Conservation (phyloP, 1,140 invertebrate genomes). For the Acromyrmex charruanus region DNA sequence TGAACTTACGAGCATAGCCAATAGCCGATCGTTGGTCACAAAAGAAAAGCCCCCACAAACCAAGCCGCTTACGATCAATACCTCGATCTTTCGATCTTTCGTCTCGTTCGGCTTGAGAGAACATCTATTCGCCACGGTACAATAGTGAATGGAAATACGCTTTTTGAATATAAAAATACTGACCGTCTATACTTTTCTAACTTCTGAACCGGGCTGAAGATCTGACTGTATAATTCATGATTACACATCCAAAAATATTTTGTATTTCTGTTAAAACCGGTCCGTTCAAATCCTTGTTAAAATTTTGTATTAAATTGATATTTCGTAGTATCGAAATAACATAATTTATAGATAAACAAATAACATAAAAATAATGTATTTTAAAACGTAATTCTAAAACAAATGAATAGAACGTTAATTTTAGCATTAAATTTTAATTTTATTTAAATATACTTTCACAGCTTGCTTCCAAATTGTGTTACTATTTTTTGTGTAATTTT, state of each 20-base stretch:
- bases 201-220: background rate
- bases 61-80: slow-evolving; percentile 85
- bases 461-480: too few relatives aligned
- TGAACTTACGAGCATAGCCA: slow-evolving; percentile 76
- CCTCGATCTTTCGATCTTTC: slow-evolving; percentile 77
- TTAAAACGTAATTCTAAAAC: too few relatives aligned
- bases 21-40: slow-evolving; percentile 62
- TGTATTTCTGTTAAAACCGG: too few relatives aligned
- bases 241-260: background rate
- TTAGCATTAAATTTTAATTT: too few relatives aligned
- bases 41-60: slow-evolving; percentile 64
- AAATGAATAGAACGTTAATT: too few relatives aligned
- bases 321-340: too few relatives aligned
- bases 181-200: slow-evolving; percentile 64
- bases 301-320: too few relatives aligned
- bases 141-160: slow-evolving; percentile 79
- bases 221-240: slow-evolving; percentile 49
- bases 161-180: slow-evolving; percentile 74
- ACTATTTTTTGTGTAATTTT: too few relatives aligned
- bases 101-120: slow-evolving; percentile 35
- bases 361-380: too few relatives aligned
- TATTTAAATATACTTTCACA: too few relatives aligned
- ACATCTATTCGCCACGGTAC: slow-evolving; percentile 78
- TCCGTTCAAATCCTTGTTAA: too few relatives aligned
- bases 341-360: too few relatives aligned